phyloP scores from a whole-genome alignment of 2,888 invertebrate species.

The Dynastes tityus region DNA sequence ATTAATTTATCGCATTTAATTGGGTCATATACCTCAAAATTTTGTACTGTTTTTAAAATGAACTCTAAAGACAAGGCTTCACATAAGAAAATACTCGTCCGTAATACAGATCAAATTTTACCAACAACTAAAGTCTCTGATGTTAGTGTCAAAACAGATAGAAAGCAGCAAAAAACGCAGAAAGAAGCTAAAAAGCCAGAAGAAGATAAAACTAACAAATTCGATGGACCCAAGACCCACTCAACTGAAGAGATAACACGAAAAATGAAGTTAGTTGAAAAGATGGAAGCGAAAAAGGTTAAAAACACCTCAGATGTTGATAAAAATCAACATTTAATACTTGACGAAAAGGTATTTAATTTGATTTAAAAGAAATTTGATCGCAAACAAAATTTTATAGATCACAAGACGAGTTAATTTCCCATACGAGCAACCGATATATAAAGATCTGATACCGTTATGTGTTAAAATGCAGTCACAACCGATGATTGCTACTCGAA shows the following conservation, averaged over 20 bases:
- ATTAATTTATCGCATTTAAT: too few relatives aligned
- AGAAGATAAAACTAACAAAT: conserved; percentile 27
- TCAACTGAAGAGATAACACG: conserved; percentile 52
- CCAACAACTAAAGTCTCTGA: conserved; percentile 51
- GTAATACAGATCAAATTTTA: conserved; percentile 55
- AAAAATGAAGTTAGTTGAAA: conserved; percentile 53
- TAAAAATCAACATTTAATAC: conserved; percentile 49
- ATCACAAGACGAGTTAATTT: conserved; percentile 60
- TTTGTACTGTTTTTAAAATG: background rate
- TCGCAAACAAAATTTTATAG: conserved; percentile 52
- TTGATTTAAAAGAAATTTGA: background rate
- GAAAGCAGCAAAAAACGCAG: background rate
- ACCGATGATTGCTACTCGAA: conserved; percentile 52
- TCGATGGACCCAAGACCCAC: conserved; percentile 53
- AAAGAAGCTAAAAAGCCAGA: conserved; percentile 6
- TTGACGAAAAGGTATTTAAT: conserved; percentile 51
- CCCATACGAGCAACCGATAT: conserved; percentile 58
- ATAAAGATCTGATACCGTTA: conserved; percentile 61
- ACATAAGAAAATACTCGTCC: conserved; percentile 52
- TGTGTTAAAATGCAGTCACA: conserved; percentile 53
- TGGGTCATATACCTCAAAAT: too few relatives aligned
- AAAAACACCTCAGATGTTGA: conserved; percentile 50
- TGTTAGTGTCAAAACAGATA: conserved; percentile 19
- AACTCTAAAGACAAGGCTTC: conserved; percentile 16
- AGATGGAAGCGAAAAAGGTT: conserved; percentile 47